A percentile compares a stretch with the other conserved stretches of the same genome.
These are phyloP conservation scores for Lutjanus campechanus DNA, from an alignment of 2,797 vertebrate species.

Conservation along the genomic window DNA sequence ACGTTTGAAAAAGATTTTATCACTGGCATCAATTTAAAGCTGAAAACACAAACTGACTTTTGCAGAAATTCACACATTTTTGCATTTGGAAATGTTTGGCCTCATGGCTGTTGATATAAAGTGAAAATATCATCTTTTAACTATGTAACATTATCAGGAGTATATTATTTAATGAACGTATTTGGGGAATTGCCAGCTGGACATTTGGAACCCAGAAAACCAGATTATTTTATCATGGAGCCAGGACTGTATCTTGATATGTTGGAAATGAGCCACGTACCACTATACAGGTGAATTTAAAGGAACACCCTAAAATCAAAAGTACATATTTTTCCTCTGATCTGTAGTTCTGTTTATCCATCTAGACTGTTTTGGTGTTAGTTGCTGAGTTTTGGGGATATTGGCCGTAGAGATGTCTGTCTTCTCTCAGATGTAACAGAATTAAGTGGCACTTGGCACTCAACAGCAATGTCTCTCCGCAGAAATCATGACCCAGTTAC, in stretches of 20 bases:
- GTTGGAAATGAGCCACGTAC: background rate
- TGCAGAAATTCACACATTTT: background rate
- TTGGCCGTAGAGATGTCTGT: no score
- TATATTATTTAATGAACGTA: background rate
- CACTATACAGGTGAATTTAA: background rate
- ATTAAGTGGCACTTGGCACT: no score
- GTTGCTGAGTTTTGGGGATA: no score
- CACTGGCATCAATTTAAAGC: background rate
- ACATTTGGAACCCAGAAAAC: background rate
- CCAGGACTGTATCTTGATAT: background rate
- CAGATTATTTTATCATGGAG: background rate
- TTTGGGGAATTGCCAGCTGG: background rate
- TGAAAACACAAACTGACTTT: background rate
- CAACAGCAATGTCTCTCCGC: no score
- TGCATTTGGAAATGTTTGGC: background rate
- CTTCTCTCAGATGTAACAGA: no score
- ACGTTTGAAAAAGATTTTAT: background rate
- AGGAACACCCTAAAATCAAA: no score
- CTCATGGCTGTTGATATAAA: background rate
- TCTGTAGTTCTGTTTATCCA: no score
- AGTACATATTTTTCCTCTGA: no score
- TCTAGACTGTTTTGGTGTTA: no score
- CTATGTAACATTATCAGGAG: background rate
- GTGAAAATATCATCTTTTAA: background rate
- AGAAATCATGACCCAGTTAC: no score